Conservation (phyloP, 2,888 invertebrate genomes). For the Philopedon plagiatum region DNA sequence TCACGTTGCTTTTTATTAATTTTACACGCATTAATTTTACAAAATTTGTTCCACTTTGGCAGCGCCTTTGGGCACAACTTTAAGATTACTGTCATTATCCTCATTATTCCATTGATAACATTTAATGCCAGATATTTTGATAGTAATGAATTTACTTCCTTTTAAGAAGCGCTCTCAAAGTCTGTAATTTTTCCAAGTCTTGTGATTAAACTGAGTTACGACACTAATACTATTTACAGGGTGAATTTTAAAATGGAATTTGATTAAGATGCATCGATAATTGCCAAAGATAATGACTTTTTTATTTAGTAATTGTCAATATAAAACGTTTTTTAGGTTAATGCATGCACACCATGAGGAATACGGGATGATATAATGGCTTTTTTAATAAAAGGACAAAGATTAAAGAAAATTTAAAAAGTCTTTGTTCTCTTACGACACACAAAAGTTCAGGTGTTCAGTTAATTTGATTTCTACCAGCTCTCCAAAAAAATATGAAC, state of each 20-base stretch:
- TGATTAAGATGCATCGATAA: constrained; percentile 27
- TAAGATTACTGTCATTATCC: constrained; percentile 46
- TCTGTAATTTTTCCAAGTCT: constrained; percentile 13
- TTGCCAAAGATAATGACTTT: neutral
- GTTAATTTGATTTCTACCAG: no score
- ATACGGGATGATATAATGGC: no score
- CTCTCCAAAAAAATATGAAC: no score
- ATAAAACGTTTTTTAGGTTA: neutral
- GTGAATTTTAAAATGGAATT: constrained; percentile 10
- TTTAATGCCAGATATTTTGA: constrained; percentile 41
- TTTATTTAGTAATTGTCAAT: constrained; percentile 4
- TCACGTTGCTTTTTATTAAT: constrained; percentile 43
- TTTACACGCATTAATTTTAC: constrained; percentile 43
- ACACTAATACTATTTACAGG: neutral
- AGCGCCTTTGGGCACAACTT: constrained; percentile 47
- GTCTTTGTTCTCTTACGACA: no score
- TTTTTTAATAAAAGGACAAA: no score
- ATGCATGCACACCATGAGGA: no score
- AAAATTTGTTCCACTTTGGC: constrained; percentile 57
- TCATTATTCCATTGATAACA: constrained; percentile 47
- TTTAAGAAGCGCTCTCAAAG: constrained; percentile 21
- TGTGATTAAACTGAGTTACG: constrained; percentile 12
- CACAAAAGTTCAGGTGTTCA: no score
- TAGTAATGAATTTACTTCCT: constrained; percentile 30
- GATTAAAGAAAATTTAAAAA: no score